Percentiles rank a stretch among this genome's conserved stretches.
These are phyloP conservation scores for Andrena minutula DNA, from an alignment of 2,888 invertebrate genomes.

Conservation along the genomic window DNA sequence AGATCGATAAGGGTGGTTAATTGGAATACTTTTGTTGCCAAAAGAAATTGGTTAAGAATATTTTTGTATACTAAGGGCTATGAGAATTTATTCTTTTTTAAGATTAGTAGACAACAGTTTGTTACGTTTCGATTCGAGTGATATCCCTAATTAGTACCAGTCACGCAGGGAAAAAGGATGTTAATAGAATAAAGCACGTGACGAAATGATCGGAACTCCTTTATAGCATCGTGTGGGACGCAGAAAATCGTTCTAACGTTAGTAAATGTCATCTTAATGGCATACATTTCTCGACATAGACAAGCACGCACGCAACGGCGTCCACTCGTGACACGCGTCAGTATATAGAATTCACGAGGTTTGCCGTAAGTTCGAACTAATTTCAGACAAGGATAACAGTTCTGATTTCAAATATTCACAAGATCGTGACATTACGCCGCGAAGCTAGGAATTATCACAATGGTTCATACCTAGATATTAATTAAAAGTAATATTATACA, in stretches of 20 bases:
- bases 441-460: neutral
- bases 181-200: slow-evolving; percentile 56
- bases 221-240: slow-evolving; percentile 65
- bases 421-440: neutral
- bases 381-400: neutral
- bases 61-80: neutral
- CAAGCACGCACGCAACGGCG: slow-evolving; percentile 36
- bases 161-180: slow-evolving; percentile 26
- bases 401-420: slow-evolving; percentile 43
- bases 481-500: neutral
- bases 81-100: neutral
- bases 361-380: neutral
- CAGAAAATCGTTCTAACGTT: slow-evolving; percentile 57
- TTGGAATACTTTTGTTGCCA: too few relatives aligned
- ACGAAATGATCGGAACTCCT: slow-evolving; percentile 51
- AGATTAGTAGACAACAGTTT: neutral
- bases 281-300: slow-evolving; percentile 57
- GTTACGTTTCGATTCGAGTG: slow-evolving; percentile 20
- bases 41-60: too few relatives aligned
- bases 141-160: slow-evolving; percentile 34
- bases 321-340: slow-evolving; percentile 34
- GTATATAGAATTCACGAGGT: slow-evolving; percentile 31
- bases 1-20: too few relatives aligned
- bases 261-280: slow-evolving; percentile 72
- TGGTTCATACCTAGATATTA: slow-evolving; percentile 15